These are phyloP conservation scores for Apodemia mormo DNA, from an alignment of 2,888 invertebrate genomes.

Conservation along the genomic window DNA sequence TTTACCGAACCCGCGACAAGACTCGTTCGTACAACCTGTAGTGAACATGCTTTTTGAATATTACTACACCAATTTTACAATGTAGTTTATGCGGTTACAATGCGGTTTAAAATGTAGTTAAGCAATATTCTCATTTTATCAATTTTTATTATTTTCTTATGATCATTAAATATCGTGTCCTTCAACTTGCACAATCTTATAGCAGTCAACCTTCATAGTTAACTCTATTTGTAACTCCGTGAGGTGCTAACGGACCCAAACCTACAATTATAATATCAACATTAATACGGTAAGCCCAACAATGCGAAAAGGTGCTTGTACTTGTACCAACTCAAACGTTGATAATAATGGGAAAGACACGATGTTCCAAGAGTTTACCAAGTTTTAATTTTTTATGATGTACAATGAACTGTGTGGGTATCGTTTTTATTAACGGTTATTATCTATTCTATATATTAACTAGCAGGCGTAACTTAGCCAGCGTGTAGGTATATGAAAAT, in stretches of 20 bases:
- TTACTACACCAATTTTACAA: too few species aligned
- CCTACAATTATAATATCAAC: slow-evolving; percentile 9
- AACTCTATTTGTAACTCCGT: background rate
- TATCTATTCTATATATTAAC: background rate
- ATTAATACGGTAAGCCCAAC: slow-evolving; percentile 3
- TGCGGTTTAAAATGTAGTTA: too few species aligned
- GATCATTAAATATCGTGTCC: too few species aligned
- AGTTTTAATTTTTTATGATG: slow-evolving; percentile 1
- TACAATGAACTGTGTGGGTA: slow-evolving; percentile 10
- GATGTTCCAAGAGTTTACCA: background rate
- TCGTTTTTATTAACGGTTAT: slow-evolving; percentile 10
- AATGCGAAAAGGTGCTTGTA: slow-evolving; percentile 8
- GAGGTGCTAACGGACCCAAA: background rate
- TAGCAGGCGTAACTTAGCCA: too few species aligned
- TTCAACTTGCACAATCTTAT: too few species aligned
- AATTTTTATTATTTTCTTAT: too few species aligned
- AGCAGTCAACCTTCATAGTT: background rate
- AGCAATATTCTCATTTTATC: too few species aligned
- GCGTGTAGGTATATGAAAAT: too few species aligned
- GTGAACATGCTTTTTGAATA: too few species aligned
- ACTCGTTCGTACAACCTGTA: too few species aligned
- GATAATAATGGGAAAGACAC: slow-evolving; percentile 14
- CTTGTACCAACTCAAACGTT: background rate
- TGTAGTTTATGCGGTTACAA: too few species aligned
- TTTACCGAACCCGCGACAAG: too few species aligned